These are phyloP conservation scores for Porites rus DNA, from an alignment of 92 coral and sea anemone genomes.

Conservation along the genomic window DNA sequence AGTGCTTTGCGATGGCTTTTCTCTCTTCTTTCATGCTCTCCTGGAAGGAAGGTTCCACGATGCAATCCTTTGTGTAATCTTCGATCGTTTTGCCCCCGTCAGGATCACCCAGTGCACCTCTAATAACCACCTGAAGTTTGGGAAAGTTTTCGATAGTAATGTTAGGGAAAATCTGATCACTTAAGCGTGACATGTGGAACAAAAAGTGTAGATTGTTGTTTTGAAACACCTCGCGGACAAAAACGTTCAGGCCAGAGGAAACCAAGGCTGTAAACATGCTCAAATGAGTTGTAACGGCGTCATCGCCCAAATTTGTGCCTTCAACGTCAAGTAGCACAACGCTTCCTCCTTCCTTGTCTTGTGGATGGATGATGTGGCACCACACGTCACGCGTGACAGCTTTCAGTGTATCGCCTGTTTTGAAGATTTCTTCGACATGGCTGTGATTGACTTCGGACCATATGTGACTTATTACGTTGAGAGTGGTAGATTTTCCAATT, in stretches of 20 bases:
- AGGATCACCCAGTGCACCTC: slow-evolving; percentile 1
- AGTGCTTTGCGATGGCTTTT: slow-evolving; percentile 7
- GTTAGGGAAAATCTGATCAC: slow-evolving; percentile 24
- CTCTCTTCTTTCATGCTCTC: slow-evolving; percentile 9
- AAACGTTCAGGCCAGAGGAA: background rate
- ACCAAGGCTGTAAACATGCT: slow-evolving; percentile 20
- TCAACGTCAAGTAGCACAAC: slow-evolving; percentile 13
- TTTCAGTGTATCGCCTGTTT: slow-evolving; percentile 20
- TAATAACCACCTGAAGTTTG: slow-evolving; percentile 3
- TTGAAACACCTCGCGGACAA: background rate
- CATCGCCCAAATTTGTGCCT: slow-evolving; percentile 17
- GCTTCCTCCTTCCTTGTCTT: background rate
- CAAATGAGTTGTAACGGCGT: background rate
- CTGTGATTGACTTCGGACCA: background rate
- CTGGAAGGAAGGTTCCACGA: slow-evolving; percentile 9
- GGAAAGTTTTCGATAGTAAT: slow-evolving; percentile 22
- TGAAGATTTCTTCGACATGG: slow-evolving; percentile 25
- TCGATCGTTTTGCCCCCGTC: background rate
- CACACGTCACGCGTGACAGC: slow-evolving; percentile 45
- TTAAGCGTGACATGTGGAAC: slow-evolving; percentile 18
- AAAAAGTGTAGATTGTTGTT: background rate
- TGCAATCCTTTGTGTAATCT: slow-evolving; percentile 5
- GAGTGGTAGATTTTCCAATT: slow-evolving; percentile 41
- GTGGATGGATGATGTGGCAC: background rate
- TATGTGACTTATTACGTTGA: slow-evolving; percentile 28